Conservation (phyloP, 2,888 invertebrate genomes). For the Drosophila diplacantha region DNA sequence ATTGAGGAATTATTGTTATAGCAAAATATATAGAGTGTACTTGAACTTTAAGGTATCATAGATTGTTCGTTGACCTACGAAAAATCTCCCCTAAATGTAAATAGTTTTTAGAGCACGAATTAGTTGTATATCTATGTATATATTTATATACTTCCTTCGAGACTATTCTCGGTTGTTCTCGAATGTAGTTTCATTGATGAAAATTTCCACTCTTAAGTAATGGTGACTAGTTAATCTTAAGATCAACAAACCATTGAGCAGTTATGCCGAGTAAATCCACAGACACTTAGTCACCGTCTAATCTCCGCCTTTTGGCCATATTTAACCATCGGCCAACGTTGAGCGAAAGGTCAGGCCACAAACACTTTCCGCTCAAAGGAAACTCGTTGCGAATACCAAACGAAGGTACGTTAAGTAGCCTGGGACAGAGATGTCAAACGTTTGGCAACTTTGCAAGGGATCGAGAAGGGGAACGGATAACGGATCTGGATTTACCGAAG, state of each 20-base stretch:
- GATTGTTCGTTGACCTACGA: background rate
- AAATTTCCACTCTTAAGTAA: constrained; percentile 1
- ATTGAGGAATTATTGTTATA: background rate
- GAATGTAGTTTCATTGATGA: constrained; percentile 17
- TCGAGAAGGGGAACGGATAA: constrained; percentile 2
- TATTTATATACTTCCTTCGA: background rate
- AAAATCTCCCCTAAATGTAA: background rate
- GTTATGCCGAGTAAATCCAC: constrained; percentile 1
- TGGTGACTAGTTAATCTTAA: constrained; percentile 25
- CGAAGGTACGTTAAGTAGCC: constrained; percentile 6
- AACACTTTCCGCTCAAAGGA: constrained; percentile 29
- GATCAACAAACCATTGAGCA: constrained; percentile 15
- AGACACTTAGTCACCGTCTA: constrained; percentile 33
- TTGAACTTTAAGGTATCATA: background rate
- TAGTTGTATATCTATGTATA: background rate
- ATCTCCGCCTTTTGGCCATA: constrained; percentile 21
- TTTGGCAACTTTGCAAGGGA: constrained; percentile 27
- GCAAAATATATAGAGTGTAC: no score
- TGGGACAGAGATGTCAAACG: constrained; percentile 36
- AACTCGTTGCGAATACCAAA: constrained; percentile 5
- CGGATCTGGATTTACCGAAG: constrained; percentile 41
- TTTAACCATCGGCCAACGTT: constrained; percentile 15
- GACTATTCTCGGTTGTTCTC: background rate
- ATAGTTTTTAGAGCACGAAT: no score
- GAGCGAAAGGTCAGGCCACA: constrained; percentile 55